Evolutionary conservation across 2,888 invertebrate genomes (phyloP).

Genomic region (Dexiosoma caninum): DNA sequence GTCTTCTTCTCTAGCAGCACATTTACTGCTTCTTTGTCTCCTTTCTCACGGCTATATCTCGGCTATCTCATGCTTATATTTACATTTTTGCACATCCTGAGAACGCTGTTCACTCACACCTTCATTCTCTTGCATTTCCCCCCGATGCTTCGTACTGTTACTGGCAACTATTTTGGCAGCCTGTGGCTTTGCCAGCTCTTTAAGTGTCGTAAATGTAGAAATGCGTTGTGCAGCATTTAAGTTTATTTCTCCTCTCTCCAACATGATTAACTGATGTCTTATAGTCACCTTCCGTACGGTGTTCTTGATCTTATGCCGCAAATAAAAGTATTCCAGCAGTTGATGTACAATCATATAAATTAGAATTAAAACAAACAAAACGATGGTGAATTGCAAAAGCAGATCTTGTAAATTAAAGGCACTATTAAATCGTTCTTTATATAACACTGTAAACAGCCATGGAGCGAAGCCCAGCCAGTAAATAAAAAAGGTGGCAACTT

Average conservation of each 20-base stretch:
- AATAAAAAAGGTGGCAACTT: conserved; percentile 22
- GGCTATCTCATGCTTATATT: not conserved
- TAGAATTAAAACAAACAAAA: conserved; percentile 31
- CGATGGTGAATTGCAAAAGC: conserved; percentile 8
- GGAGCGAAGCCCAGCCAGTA: conserved; percentile 49
- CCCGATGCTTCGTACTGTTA: not conserved
- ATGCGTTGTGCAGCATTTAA: conserved; percentile 25
- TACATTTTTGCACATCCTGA: not conserved
- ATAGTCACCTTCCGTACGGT: conserved; percentile 25
- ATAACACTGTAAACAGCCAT: conserved; percentile 12
- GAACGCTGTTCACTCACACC: not conserved
- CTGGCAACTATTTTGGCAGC: not conserved
- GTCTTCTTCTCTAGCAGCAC: too few relatives aligned
- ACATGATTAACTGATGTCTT: conserved; percentile 15
- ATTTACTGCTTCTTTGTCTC: too few relatives aligned
- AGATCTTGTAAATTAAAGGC: not conserved
- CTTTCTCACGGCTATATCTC: not conserved
- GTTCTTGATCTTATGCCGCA: conserved; percentile 25
- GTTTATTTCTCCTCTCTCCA: conserved; percentile 42
- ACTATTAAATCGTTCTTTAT: not conserved
- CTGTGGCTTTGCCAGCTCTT: not conserved
- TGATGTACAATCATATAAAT: conserved; percentile 32
- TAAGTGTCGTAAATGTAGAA: conserved; percentile 15
- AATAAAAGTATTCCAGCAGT: conserved; percentile 41
- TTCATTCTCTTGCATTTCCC: too few relatives aligned